Base-by-base conservation (phyloP, 2,113 vertebrate species). In the Epinephelus fuscoguttatus region DNA sequence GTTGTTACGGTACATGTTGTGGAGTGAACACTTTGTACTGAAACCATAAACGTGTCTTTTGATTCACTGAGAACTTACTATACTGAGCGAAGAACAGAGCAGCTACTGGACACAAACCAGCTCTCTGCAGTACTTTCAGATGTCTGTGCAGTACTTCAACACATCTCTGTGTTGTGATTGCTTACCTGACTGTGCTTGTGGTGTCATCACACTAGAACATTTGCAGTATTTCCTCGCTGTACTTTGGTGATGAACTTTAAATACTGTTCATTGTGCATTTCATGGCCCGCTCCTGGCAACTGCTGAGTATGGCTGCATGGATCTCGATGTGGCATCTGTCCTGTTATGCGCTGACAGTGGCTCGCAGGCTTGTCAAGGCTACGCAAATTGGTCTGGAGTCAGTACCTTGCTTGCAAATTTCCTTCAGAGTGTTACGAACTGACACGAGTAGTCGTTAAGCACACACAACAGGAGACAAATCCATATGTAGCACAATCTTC, bases 31-130 rank as follows among this genome's bases (percentile, higher is more conserved):
- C 66, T 86, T 91, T 82, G 75, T 82, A 84, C 74, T 70, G 63
- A 88, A 93, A 93, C 84, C 90, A 76, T 85, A 85, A 78, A 93
- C 63, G 93, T 94, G 90, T 94, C 90, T 93, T 94, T 72, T 75
- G 76, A 80, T 77, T 90, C 88, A 90, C 84, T 27, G 81, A 80
- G 61, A 80, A 88, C 84, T 92, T 90, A 89, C 30, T 37, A 60
- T 18, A 78, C 75, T 79, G 47, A 82, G 56, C n/a, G 6, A 53
- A 49, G 33, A 62, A 60, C 47, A 50, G 50, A 79, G 42, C 52
- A 23, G 67, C 52, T 47, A 19, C 6, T 52, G 25, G 30, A 76
- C 4, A 2, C 19, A 50, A 47, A 56, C 8, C 9, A 60, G 53
- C 42, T 59, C 13, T 9, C 73, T 21, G 68, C 69, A 40, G 73